A percentile compares a stretch with the other conserved stretches of the same genome.
Conservation (phyloP, 1,140 invertebrate genomes). For the Lysiphlebus fabarum region DNA sequence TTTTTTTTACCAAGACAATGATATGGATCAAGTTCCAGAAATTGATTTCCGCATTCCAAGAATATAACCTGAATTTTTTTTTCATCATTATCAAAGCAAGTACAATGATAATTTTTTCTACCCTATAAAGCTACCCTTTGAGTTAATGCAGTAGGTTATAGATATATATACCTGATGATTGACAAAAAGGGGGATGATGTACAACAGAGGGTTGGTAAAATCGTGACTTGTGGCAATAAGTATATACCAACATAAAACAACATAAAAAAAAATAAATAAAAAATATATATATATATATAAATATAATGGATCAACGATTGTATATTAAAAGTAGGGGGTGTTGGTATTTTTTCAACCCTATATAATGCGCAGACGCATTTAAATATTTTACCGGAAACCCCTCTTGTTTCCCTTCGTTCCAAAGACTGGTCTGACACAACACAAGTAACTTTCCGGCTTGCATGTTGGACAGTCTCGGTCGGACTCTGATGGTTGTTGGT, state of each 20-base stretch:
- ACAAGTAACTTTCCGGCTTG: conserved; percentile 31
- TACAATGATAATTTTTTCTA: too few species aligned
- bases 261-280: too few species aligned
- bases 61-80: not conserved
- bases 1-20: not conserved
- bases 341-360: too few species aligned
- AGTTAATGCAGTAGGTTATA: not conserved
- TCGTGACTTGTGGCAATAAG: not conserved
- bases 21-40: conserved; percentile 20
- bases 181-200: not conserved
- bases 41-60: conserved; percentile 25
- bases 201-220: conserved; percentile 2
- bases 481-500: conserved; percentile 38
- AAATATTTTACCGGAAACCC: conserved; percentile 11
- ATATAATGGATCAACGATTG: too few species aligned
- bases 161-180: too few species aligned
- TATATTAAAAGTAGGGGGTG: too few species aligned
- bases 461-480: conserved; percentile 37
- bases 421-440: conserved; percentile 17
- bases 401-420: conserved; percentile 11
- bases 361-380: conserved; percentile 18
- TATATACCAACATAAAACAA: too few species aligned
- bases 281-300: too few species aligned
- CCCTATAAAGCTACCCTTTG: not conserved
- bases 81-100: too few species aligned